Evolutionary conservation across 2,797 vertebrate species (phyloP).

Genomic region (Miichthys miiuy): DNA sequence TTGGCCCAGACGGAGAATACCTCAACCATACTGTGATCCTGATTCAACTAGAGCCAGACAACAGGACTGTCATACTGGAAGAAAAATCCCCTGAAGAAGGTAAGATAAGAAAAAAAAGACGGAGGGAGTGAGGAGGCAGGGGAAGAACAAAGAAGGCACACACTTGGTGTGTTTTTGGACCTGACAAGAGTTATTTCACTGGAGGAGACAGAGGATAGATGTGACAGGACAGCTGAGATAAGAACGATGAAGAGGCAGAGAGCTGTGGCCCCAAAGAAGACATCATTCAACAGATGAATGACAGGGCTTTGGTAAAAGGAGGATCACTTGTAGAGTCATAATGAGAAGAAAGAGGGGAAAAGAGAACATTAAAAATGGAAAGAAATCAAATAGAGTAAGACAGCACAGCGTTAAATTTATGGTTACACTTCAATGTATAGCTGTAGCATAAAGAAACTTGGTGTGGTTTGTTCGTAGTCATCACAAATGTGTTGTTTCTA

Average conservation of each 20-base stretch:
- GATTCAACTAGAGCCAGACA: conserved; percentile 68
- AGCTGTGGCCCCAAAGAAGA: not conserved
- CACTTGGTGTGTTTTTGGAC: conserved; percentile 1
- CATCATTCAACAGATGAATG: conserved; percentile 11
- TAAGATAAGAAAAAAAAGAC: conserved; percentile 34
- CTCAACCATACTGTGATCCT: conserved; percentile 84
- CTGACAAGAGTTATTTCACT: conserved; percentile 16
- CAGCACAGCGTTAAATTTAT: not conserved
- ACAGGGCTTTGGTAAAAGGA: conserved; percentile 1
- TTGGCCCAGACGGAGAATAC: conserved; percentile 54
- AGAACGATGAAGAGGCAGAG: conserved; percentile 16
- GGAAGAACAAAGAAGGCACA: not conserved
- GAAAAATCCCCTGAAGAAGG: conserved; percentile 48
- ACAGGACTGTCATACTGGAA: conserved; percentile 67
- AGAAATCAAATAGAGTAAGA: not conserved
- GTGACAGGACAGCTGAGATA: conserved; percentile 18
- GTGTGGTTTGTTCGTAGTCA: not conserved
- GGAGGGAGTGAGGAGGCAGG: not conserved
- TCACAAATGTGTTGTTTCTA: not conserved
- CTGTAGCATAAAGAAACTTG: not conserved
- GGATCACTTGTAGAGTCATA: not conserved
- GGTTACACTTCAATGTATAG: not conserved
- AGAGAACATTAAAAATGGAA: not conserved
- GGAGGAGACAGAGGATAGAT: conserved; percentile 9
- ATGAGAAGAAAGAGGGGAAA: not conserved